A percentile compares a stretch with the other conserved stretches of the same genome.
phyloP scores from a whole-genome alignment of 2,797 vertebrate species.

The Staurois parvus region DNA sequence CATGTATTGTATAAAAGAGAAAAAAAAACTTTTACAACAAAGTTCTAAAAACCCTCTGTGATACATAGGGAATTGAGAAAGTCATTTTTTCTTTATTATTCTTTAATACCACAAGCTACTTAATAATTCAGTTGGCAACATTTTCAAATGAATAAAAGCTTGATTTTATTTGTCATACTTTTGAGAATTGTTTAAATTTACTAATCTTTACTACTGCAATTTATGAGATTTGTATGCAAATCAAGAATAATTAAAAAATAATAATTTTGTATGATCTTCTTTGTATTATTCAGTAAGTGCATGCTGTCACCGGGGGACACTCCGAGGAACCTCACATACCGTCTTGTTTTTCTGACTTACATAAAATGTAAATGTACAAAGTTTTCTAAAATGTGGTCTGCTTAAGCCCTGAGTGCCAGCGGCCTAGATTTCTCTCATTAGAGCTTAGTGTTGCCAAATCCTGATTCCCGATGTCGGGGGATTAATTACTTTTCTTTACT shows the following conservation, averaged over 20 bases:
- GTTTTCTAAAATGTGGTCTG: conserved; percentile 46
- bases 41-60: neutral
- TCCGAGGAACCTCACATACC: neutral
- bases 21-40: neutral
- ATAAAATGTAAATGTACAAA: conserved; percentile 48
- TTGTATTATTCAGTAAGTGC: conserved; percentile 40
- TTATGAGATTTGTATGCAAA: conserved; percentile 37
- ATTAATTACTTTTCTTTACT: conserved; percentile 61
- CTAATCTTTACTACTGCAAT: conserved; percentile 23
- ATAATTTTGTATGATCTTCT: conserved; percentile 28
- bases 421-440: conserved; percentile 62
- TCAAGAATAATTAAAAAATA: conserved; percentile 38
- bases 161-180: neutral
- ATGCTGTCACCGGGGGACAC: conserved; percentile 22
- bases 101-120: neutral
- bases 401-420: conserved; percentile 44
- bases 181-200: conserved; percentile 12
- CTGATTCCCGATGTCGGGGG: conserved; percentile 53
- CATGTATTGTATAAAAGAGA: too few relatives aligned
- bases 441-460: conserved; percentile 53
- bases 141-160: conserved; percentile 32
- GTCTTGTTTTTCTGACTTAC: conserved; percentile 22
- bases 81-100: conserved; percentile 3
- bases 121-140: conserved; percentile 13
- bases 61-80: conserved; percentile 8